Base-by-base conservation (phyloP, 2,888 invertebrate species). In the Antitype chi region DNA sequence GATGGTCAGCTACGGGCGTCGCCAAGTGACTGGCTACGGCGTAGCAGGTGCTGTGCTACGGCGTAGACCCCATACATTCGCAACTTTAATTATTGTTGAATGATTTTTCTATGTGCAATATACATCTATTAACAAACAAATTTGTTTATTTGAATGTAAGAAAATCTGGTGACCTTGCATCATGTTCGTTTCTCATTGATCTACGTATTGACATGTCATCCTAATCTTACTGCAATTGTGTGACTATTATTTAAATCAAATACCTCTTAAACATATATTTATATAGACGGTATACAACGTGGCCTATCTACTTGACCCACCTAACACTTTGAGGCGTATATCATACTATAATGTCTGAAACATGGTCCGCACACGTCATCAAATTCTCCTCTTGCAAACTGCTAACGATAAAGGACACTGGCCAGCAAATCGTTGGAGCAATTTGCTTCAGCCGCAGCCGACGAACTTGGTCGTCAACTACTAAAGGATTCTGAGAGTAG, bases 391-490 rank as follows among this genome's bases (percentile, higher is more conserved):
- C 69, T 73, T 52, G 55, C 64, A 72, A 81, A 71, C 71, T 77
- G 75, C 79, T 78, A 80, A 79, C 72, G 75, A 85, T 78, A 80
- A 67, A 82, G 73, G 72, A 76, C 60, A 47, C 20, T 64, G 73
- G 76, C 86, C 82, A 75, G 80, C 84, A 86, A 87, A 87, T 87
- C 83, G 87, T 78, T 73, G 38, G 84, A 86, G 89, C 88, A 87
- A 89, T 91, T 91, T 87, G 81, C 89, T 87, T 90, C 89, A 90
- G 47, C 88, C 86, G 84, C 87, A 74, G 72, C 53, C 71, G 78
- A 81, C 81, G 76, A 90, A 89, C 85, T 87, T 87, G 11, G 66
- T 52, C 62, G 49, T 68, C 55, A 72, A 83, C 32, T 80, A 80
- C 53, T 70, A 25, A 66, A 78, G 70, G 74, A 81, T 59, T 63